These are phyloP conservation scores for Hybognathus amarus DNA, from an alignment of 2,797 vertebrate species.

Conservation along the genomic window DNA sequence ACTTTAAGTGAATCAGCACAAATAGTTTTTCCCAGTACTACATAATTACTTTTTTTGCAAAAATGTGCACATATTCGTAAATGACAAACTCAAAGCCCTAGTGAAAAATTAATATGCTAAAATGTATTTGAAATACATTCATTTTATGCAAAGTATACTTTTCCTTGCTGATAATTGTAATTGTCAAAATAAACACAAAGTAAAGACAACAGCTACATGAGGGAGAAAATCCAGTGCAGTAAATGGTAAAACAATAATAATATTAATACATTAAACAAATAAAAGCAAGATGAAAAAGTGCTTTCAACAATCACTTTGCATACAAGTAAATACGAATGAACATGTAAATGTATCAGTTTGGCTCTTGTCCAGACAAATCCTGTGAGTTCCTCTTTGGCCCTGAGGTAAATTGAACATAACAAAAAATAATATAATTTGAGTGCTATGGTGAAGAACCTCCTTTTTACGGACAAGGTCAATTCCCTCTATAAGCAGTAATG, in stretches of 20 bases:
- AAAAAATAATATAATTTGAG: constrained; percentile 66
- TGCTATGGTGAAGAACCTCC: constrained; percentile 44
- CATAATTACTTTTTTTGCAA: not conserved
- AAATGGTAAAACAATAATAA: constrained; percentile 49
- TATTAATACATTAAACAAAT: constrained; percentile 45
- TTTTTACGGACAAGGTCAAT: constrained; percentile 64
- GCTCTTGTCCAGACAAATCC: constrained; percentile 72
- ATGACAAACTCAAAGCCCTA: not conserved
- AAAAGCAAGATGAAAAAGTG: constrained; percentile 20
- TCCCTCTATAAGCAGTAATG: constrained; percentile 52
- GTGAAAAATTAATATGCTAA: too few species aligned
- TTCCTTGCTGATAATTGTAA: constrained; percentile 25
- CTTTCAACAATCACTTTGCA: constrained; percentile 46
- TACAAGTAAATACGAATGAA: constrained; percentile 73
- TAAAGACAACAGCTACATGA: not conserved
- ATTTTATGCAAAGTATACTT: not conserved
- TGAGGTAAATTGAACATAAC: constrained; percentile 67
- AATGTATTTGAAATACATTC: too few species aligned
- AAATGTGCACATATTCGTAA: constrained; percentile 2
- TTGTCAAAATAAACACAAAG: constrained; percentile 4
- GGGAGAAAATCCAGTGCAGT: not conserved
- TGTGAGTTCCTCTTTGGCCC: constrained; percentile 63
- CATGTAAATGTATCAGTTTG: constrained; percentile 77
- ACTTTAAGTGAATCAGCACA: constrained; percentile 1
- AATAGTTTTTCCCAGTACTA: not conserved